Base-by-base conservation (phyloP, 2,797 vertebrate genomes). In the Acropternis orthonyx region DNA sequence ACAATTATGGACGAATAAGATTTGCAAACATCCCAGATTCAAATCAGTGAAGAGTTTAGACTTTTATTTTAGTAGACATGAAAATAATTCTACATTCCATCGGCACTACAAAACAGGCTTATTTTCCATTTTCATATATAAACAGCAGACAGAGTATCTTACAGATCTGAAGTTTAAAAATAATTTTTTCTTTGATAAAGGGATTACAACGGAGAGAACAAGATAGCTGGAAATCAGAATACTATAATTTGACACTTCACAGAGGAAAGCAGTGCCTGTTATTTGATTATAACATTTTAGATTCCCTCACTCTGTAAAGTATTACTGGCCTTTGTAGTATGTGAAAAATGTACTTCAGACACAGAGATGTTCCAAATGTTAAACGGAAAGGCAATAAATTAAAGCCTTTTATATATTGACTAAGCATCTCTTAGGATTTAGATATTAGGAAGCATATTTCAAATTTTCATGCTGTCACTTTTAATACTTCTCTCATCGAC, bases 341-440 rank as follows among this genome's bases (percentile, higher is more conserved):
- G 26, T 61, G 32, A 94, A 77, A 82, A 94, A 55, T 32, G 54
- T 71, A 51, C 34, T 92, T 41, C 72, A 89, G 44, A 85, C 62
- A 94, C 81, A 55, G 44, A 52, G 1, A 2, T 37, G 36, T 18
- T 92, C 30, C 85, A 72, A 48, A 84, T 65, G n/a, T 36, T 46
- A 78, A 94, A 94, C 27, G 82, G 66, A 86, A 91, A 91, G 76
- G 37, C 56, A 96, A 91, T 90, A 86, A 76, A 74, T 66, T 79
- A 62, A 93, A 91, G 63, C 68, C 27, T 63, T 81, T 43, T 58
- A 46, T 48, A 54, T 46, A 83, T 34, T 88, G 85, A 83, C 61
- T 58, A 75, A 65, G 28, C 46, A 85, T 75, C n/a, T 91, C 54
- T 73, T 77, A 88, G 17, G 34, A 56, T 79, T 71, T 34, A 54